These are phyloP conservation scores for Noctua janthe DNA, from an alignment of 2,888 invertebrate genomes.

Conservation along the genomic window DNA sequence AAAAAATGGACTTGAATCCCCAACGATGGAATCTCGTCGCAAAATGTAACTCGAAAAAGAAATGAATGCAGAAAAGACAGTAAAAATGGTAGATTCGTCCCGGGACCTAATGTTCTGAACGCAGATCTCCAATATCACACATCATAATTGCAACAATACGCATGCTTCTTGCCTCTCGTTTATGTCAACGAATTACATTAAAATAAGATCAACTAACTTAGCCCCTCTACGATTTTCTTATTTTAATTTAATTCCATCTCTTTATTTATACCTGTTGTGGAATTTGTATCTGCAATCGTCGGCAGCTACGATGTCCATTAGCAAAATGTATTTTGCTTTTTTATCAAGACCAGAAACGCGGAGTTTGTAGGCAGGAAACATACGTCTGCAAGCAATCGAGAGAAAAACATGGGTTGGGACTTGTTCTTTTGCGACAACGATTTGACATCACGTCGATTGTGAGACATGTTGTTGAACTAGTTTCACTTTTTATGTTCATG, in stretches of 20 bases:
- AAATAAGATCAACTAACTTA: slow-evolving; percentile 84
- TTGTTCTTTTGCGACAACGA: slow-evolving; percentile 87
- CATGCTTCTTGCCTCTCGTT: slow-evolving; percentile 92
- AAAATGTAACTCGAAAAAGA: slow-evolving; percentile 44
- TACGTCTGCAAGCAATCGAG: slow-evolving; percentile 95
- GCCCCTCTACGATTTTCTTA: slow-evolving; percentile 81
- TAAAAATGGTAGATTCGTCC: slow-evolving; percentile 17
- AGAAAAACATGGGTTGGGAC: slow-evolving; percentile 89
- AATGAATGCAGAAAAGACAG: slow-evolving; percentile 36
- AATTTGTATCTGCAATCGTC: slow-evolving; percentile 99
- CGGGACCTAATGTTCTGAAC: slow-evolving; percentile 63
- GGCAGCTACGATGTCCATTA: slow-evolving; percentile 99
- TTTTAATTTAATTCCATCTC: slow-evolving; percentile 88
- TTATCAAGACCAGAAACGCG: slow-evolving; percentile 99
- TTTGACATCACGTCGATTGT: slow-evolving; percentile 89
- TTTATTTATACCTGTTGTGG: slow-evolving; percentile 95
- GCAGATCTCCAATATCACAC: slow-evolving; percentile 83
- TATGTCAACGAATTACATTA: slow-evolving; percentile 86
- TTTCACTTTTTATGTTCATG: slow-evolving; percentile 82
- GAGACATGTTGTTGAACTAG: slow-evolving; percentile 86
- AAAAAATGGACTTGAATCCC: slow-evolving; percentile 54
- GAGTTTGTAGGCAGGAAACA: slow-evolving; percentile 99
- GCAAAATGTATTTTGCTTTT: slow-evolving; percentile 98
- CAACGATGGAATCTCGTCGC: slow-evolving; percentile 57
- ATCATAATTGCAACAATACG: slow-evolving; percentile 82